Evolutionary conservation across 2,113 vertebrate genomes (phyloP).

Genomic region (Pholis gunnellus): DNA sequence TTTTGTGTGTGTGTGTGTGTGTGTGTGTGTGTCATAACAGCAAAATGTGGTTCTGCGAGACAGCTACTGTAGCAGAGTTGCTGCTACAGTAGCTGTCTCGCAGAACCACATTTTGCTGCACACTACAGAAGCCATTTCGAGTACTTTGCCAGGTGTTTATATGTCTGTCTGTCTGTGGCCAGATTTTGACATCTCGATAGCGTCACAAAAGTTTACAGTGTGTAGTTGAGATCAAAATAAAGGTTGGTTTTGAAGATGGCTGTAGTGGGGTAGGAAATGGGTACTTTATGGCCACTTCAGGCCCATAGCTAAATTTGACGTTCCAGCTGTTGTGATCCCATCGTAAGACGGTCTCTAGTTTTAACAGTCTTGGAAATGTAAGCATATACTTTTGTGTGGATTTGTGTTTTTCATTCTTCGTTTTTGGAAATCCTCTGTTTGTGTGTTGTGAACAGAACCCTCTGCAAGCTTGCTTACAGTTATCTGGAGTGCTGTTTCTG

Average conservation of each 20-base stretch:
- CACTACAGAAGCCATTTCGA: background rate
- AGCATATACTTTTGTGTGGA: background rate
- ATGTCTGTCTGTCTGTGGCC: too few species aligned
- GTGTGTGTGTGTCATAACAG: background rate
- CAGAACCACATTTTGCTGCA: too few species aligned
- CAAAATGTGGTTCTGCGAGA: background rate
- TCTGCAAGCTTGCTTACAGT: background rate
- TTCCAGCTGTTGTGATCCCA: background rate
- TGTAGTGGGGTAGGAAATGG: background rate
- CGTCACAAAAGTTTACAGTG: background rate
- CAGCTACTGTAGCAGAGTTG: background rate
- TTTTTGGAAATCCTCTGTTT: background rate
- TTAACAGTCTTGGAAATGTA: background rate
- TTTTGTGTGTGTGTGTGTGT: background rate
- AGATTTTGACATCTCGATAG: background rate
- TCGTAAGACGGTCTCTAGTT: background rate
- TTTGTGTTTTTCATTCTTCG: constrained; percentile 6
- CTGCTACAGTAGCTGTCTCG: too few species aligned
- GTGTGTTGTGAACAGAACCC: background rate
- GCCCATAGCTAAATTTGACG: background rate
- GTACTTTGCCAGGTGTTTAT: too few species aligned
- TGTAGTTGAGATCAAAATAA: background rate
- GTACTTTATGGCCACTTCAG: too few species aligned
- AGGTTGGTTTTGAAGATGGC: background rate
- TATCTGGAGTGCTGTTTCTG: background rate